Percentiles rank a stretch among this genome's conserved stretches.
phyloP scores from a whole-genome alignment of 2,797 vertebrate species.

The Lutjanus campechanus region DNA sequence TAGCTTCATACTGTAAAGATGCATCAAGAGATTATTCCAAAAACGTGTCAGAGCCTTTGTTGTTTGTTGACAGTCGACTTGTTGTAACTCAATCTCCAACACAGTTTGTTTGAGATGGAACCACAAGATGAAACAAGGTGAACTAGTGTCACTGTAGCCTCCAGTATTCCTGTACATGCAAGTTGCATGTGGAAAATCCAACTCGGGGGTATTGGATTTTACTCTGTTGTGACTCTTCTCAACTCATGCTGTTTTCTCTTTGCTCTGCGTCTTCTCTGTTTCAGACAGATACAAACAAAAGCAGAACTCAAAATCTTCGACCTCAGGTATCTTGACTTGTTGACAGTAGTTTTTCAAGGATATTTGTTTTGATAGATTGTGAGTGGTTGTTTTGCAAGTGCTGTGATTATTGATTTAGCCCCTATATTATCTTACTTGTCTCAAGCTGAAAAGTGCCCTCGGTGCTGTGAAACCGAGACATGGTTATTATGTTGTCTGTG shows the following conservation, averaged over 20 bases:
- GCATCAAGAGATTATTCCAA: background rate
- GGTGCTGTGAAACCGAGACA: constrained; percentile 44
- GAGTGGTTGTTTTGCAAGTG: constrained; percentile 31
- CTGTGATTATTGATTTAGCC: constrained; percentile 54
- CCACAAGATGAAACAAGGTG: constrained; percentile 15
- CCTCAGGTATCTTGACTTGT: constrained; percentile 85
- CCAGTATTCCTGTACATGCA: constrained; percentile 50
- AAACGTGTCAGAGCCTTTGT: background rate
- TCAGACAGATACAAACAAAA: constrained; percentile 95
- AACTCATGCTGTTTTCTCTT: constrained; percentile 64
- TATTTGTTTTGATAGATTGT: constrained; percentile 49
- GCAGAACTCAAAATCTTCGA: constrained; percentile 90
- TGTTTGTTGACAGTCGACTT: background rate
- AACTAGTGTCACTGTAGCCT: constrained; percentile 39
- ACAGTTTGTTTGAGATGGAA: constrained; percentile 9
- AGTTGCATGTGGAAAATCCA: constrained; percentile 59
- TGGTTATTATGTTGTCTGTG: constrained; percentile 51
- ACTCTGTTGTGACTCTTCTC: constrained; percentile 37
- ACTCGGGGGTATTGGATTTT: constrained; percentile 43
- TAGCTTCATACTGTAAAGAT: background rate
- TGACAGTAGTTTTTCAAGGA: constrained; percentile 30
- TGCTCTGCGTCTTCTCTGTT: constrained; percentile 85
- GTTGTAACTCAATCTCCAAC: background rate
- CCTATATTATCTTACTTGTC: constrained; percentile 38
- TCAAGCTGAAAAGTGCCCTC: constrained; percentile 50